These are phyloP conservation scores for Clarias batrachus DNA, from an alignment of 2,113 vertebrate species.

Conservation along the genomic window DNA sequence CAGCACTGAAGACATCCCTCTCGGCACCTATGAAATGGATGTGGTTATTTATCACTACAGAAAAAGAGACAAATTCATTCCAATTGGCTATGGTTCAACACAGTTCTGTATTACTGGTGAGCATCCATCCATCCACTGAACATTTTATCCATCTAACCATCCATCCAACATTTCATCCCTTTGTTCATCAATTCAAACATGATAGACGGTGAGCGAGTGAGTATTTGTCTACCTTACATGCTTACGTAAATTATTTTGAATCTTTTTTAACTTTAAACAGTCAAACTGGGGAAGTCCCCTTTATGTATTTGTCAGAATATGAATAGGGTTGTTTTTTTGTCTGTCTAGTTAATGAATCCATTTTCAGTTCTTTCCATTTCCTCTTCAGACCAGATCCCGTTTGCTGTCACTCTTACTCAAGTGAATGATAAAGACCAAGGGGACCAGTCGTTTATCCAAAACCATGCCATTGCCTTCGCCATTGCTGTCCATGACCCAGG, in stretches of 20 bases:
- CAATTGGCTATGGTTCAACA: constrained; percentile 78
- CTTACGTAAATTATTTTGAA: constrained; percentile 1
- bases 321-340: neutral
- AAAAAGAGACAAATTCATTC: constrained; percentile 83
- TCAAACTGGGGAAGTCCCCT: neutral
- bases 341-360: neutral
- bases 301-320: neutral
- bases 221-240: constrained; percentile 28
- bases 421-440: constrained; percentile 69
- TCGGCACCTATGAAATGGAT: constrained; percentile 87
- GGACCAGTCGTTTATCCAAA: constrained; percentile 79
- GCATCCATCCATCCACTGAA: neutral
- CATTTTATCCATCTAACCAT: neutral
- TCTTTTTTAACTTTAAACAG: neutral
- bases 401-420: constrained; percentile 82
- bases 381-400: constrained; percentile 86
- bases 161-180: neutral
- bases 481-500: constrained; percentile 89
- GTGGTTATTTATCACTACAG: constrained; percentile 88
- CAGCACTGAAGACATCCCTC: constrained; percentile 72
- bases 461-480: constrained; percentile 82
- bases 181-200: neutral
- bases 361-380: neutral
- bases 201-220: too few species aligned
- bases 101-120: constrained; percentile 86